Evolutionary conservation across 2,797 vertebrate species (phyloP).

Genomic region (Gastrophryne carolinensis): DNA sequence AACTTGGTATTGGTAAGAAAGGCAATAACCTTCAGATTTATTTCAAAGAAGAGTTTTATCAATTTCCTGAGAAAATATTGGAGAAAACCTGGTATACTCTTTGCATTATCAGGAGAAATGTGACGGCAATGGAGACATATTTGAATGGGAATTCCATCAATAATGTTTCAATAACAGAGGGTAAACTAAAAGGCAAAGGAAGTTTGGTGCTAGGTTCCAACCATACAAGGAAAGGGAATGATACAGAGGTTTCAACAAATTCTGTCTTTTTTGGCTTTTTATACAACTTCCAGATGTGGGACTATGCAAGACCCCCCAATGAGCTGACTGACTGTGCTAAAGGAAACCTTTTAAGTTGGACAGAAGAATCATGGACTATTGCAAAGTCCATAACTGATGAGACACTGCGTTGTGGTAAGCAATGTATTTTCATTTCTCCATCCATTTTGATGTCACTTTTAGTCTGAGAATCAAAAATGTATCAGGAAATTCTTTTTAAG

Average conservation of each 20-base stretch:
- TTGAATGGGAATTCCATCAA: slow-evolving; percentile 56
- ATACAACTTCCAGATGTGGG: slow-evolving; percentile 72
- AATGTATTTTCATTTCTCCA: background rate
- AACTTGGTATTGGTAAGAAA: slow-evolving; percentile 67
- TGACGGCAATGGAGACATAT: slow-evolving; percentile 57
- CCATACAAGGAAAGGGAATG: slow-evolving; percentile 57
- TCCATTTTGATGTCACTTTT: no score
- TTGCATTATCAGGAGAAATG: slow-evolving; percentile 71
- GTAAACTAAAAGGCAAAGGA: slow-evolving; percentile 59
- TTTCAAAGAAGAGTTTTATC: slow-evolving; percentile 58
- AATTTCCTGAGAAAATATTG: slow-evolving; percentile 27
- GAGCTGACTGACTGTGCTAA: slow-evolving; percentile 66
- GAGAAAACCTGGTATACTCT: slow-evolving; percentile 60
- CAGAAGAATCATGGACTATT: slow-evolving; percentile 61
- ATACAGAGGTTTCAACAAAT: slow-evolving; percentile 47
- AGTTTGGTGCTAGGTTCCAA: slow-evolving; percentile 70
- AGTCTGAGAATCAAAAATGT: no score
- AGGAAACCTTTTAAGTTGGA: slow-evolving; percentile 73
- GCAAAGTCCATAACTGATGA: slow-evolving; percentile 30
- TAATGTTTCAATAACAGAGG: background rate
- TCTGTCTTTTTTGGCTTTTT: slow-evolving; percentile 65
- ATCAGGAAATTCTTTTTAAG: no score
- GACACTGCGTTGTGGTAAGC: slow-evolving; percentile 67
- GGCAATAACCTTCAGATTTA: slow-evolving; percentile 48
- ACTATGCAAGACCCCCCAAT: slow-evolving; percentile 53